phyloP scores from a whole-genome alignment of 2,113 vertebrate genomes.

The Apteryx owenii region DNA sequence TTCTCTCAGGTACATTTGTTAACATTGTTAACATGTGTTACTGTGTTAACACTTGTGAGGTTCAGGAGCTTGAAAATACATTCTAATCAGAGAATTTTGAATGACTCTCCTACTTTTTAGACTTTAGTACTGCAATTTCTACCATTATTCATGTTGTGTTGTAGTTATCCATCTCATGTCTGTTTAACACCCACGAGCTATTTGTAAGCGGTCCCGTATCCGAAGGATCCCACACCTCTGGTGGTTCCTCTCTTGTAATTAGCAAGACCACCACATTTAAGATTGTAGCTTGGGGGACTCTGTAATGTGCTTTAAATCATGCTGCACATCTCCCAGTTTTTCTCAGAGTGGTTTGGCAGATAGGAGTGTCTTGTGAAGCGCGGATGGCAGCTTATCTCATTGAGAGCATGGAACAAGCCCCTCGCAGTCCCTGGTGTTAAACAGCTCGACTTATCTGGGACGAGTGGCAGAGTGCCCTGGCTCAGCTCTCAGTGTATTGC shows the following conservation, averaged over 20 bases:
- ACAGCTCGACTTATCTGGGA: slow-evolving; percentile 73
- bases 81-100: neutral
- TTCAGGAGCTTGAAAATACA: neutral
- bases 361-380: slow-evolving; percentile 68
- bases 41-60: neutral
- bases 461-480: slow-evolving; percentile 69
- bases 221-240: neutral
- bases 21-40: too few relatives aligned
- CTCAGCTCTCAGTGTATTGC: slow-evolving; percentile 29
- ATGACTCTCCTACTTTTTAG: neutral
- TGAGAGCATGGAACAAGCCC: slow-evolving; percentile 73
- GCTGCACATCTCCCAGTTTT: neutral
- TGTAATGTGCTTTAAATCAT: neutral
- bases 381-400: slow-evolving; percentile 75
- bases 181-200: neutral
- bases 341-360: slow-evolving; percentile 43
- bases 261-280: neutral
- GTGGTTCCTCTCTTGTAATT: neutral
- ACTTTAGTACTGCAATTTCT: too few relatives aligned
- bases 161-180: neutral
- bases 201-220: neutral
- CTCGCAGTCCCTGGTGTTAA: slow-evolving; percentile 71
- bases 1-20: neutral
- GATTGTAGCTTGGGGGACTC: neutral
- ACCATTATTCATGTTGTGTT: neutral